Base-by-base conservation (phyloP, 2,888 invertebrate species). In the Anthoptus insignis region DNA sequence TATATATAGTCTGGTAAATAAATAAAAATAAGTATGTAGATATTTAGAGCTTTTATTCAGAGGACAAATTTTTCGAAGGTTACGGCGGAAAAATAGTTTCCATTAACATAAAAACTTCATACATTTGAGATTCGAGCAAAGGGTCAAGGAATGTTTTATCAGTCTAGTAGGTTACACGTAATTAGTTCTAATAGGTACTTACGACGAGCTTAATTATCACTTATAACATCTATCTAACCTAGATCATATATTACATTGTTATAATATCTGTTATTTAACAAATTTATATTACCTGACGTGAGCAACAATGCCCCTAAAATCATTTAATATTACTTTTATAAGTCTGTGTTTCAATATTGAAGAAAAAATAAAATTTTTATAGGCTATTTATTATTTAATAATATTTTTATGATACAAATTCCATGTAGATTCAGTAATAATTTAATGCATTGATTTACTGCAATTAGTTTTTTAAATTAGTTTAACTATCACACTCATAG, bases 111-210 rank as follows among this genome's bases (percentile, higher is more conserved):
- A 34, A 69, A 61, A 34, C 64, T 59, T 53, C 52, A 53, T 65
- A 57, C 53, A 59, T 59, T 64, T 67, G 71, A 67, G 70, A 71
- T 76, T 76, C 75, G 69, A 47, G 61, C 68, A 63, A 37, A 63
- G 57, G 56, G 50, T 49, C 59, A 60, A 66, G 78, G 78, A 78
- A 78, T 78, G 78, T 76, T 71, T 59, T 70, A 69, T 78, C 78
- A 78, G 77, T 77, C 76, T 73, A 72, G n/a, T 19, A 19, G 9
- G 19, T 42, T 16, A 11, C 14, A 39, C 16, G n/a, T n/a, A n/a
- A 34, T n/a, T n/a, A 27, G 27, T 3, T 27, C 3, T 27, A 27
- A 27, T 27, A 27, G 27, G 3, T 27, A 27, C 42, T 9, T 42
- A 42, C 2, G 16, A 19, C 19, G 3, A 42, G 11, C 19, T 42